Conservation (phyloP, 2,888 invertebrate species). For the Proisotoma minuta region DNA sequence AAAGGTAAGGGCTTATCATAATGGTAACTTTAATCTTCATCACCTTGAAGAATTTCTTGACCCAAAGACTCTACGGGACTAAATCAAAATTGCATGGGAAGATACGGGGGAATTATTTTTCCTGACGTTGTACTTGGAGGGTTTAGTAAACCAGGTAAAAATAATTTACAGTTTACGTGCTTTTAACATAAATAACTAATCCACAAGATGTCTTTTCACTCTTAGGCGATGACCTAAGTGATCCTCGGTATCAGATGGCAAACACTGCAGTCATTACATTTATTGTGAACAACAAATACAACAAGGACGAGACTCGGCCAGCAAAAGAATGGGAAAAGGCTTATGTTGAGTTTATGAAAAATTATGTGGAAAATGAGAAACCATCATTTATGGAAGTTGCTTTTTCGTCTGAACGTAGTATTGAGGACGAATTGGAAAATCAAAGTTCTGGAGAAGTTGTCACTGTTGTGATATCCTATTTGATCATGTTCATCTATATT, state of each 20-base stretch:
- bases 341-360: constrained; percentile 43
- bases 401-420: constrained; percentile 74
- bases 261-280: constrained; percentile 45
- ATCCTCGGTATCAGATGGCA: constrained; percentile 41
- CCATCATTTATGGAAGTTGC: constrained; percentile 65
- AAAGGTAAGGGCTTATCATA: no score
- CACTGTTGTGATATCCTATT: constrained; percentile 82
- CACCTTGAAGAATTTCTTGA: no score
- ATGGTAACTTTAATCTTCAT: no score
- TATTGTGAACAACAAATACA: constrained; percentile 40
- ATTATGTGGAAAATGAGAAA: constrained; percentile 31
- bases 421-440: constrained; percentile 63
- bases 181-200: background rate
- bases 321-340: constrained; percentile 45
- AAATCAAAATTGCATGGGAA: constrained; percentile 65
- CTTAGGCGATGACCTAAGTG: constrained; percentile 26
- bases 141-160: constrained; percentile 56
- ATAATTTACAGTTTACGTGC: background rate
- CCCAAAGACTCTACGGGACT: constrained; percentile 47
- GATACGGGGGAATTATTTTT: constrained; percentile 86
- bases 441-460: constrained; percentile 63
- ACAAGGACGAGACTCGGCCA: constrained; percentile 30
- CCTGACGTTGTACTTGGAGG: constrained; percentile 71
- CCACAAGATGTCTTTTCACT: background rate
- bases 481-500: constrained; percentile 90